Evolutionary conservation across 1,140 invertebrate species (phyloP).

Genomic region (Ooceraea biroi): DNA sequence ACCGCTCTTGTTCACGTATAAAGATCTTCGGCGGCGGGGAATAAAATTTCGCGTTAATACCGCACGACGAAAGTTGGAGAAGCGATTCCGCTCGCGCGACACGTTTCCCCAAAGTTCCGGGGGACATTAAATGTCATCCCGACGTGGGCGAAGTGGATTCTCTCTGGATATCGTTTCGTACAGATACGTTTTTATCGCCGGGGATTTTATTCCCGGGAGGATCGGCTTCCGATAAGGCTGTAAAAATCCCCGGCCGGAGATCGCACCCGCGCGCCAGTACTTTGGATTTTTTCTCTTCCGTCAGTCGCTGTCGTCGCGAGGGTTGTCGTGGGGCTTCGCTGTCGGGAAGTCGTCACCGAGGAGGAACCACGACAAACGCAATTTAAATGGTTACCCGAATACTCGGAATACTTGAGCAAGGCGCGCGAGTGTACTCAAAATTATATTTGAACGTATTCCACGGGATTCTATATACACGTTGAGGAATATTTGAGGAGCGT

Average conservation of each 20-base stretch:
- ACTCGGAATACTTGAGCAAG: no score
- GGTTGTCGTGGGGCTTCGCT: background rate
- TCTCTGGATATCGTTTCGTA: background rate
- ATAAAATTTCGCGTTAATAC: slow-evolving; percentile 22
- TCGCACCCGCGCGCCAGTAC: slow-evolving; percentile 21
- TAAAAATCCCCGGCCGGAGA: slow-evolving; percentile 43
- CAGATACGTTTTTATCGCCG: background rate
- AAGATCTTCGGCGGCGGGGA: background rate
- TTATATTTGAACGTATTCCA: no score
- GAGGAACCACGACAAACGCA: no score
- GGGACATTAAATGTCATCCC: slow-evolving; percentile 36
- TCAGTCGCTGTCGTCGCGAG: slow-evolving; percentile 8
- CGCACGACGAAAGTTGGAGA: slow-evolving; percentile 1
- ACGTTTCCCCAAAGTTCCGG: slow-evolving; percentile 2
- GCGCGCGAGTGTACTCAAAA: no score
- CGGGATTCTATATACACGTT: background rate
- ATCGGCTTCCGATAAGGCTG: slow-evolving; percentile 22
- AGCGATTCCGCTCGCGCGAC: background rate
- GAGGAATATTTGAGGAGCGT: background rate
- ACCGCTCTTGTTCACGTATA: slow-evolving; percentile 4
- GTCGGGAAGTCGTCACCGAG: no score
- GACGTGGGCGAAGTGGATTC: background rate
- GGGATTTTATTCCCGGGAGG: slow-evolving; percentile 28
- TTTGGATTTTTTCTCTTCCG: slow-evolving; percentile 28
- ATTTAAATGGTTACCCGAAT: no score